These are phyloP conservation scores for Gavia stellata DNA, from an alignment of 2,113 vertebrate species.

Conservation along the genomic window DNA sequence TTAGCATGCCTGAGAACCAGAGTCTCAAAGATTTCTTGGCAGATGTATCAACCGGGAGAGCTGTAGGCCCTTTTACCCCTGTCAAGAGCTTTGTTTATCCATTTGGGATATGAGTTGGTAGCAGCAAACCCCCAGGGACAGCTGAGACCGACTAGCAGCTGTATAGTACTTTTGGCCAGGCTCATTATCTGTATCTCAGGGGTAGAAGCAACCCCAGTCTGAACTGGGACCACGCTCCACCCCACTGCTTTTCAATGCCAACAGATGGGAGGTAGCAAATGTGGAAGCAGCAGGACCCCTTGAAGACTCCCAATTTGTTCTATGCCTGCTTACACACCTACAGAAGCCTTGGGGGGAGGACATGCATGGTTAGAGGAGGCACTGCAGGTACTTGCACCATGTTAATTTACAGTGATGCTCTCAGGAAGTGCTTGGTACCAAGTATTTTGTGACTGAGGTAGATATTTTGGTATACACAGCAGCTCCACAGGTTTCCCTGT, in stretches of 20 bases:
- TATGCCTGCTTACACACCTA: background rate
- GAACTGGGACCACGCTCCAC: background rate
- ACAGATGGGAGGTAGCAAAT: background rate
- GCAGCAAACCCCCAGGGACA: conserved; percentile 5
- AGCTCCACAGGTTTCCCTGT: background rate
- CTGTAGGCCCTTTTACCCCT: background rate
- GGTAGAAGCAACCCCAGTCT: background rate
- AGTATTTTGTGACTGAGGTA: background rate
- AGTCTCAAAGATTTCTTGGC: conserved; percentile 9
- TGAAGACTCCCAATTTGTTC: background rate
- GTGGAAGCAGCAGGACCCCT: background rate
- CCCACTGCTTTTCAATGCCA: background rate
- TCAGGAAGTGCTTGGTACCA: background rate
- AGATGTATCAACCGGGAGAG: background rate
- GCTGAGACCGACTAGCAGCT: background rate
- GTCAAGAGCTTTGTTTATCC: conserved; percentile 8
- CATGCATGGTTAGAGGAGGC: fast-evolving
- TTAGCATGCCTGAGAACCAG: conserved; percentile 14
- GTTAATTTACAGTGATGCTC: background rate
- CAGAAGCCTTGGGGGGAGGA: background rate
- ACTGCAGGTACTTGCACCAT: background rate
- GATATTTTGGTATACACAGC: background rate
- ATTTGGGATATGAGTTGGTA: background rate
- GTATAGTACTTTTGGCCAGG: background rate
- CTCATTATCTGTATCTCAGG: background rate